Evolutionary conservation across 2,888 invertebrate species (phyloP).

Genomic region (Endomychus coccineus): DNA sequence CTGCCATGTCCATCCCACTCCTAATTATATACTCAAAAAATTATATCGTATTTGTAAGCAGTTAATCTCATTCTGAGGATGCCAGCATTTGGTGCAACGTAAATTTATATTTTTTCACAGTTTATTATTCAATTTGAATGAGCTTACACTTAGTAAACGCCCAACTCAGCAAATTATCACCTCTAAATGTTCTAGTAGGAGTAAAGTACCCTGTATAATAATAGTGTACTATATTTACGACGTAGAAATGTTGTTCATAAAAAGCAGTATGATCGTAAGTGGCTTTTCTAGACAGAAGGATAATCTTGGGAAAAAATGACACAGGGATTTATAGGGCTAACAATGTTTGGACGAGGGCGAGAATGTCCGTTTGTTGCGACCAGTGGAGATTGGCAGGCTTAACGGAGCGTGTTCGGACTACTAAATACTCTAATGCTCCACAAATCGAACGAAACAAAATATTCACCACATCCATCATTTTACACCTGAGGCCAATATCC

Average conservation of each 20-base stretch:
- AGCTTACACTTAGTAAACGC: too few species aligned
- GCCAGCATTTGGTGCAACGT: too few species aligned
- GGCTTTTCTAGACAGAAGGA: slow-evolving; percentile 31
- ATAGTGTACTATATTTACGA: slow-evolving; percentile 16
- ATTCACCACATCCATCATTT: slow-evolving; percentile 5
- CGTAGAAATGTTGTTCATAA: slow-evolving; percentile 29
- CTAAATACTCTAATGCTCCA: slow-evolving; percentile 11
- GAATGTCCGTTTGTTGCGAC: slow-evolving; percentile 24
- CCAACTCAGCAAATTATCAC: too few species aligned
- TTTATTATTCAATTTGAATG: too few species aligned
- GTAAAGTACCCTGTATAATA: too few species aligned
- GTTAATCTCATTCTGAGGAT: too few species aligned
- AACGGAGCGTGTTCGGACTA: slow-evolving; percentile 26
- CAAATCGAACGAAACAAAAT: slow-evolving; percentile 9
- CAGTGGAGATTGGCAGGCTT: slow-evolving; percentile 34
- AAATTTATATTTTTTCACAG: too few species aligned
- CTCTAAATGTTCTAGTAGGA: too few species aligned
- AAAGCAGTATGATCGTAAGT: slow-evolving; percentile 34
- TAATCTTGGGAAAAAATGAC: slow-evolving; percentile 31
- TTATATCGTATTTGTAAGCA: too few species aligned
- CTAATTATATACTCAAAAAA: too few species aligned
- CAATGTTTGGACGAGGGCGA: slow-evolving; percentile 27
- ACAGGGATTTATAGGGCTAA: slow-evolving; percentile 30
- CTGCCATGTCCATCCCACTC: too few species aligned
- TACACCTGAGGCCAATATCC: slow-evolving; percentile 1